Conservation (phyloP, 2,797 vertebrate genomes). For the Anisognathus igniventris region DNA sequence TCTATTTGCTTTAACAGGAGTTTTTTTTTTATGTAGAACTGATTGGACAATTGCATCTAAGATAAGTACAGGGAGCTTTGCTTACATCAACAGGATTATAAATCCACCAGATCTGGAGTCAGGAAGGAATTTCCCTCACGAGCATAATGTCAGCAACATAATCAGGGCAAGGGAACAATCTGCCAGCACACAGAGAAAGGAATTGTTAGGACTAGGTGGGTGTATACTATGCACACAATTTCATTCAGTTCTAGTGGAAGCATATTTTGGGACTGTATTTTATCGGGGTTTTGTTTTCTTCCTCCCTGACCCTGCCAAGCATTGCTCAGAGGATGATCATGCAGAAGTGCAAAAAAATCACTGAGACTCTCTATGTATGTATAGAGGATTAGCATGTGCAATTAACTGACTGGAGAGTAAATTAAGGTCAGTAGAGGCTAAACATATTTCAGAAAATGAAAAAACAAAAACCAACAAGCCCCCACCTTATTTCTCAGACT, state of each 20-base stretch:
- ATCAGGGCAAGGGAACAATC: neutral
- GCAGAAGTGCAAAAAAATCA: neutral
- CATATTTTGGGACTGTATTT: neutral
- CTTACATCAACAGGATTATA: constrained; percentile 32
- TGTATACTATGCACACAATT: neutral
- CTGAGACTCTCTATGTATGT: neutral
- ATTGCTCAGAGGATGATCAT: neutral
- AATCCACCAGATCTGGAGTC: constrained; percentile 11
- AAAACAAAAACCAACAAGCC: neutral
- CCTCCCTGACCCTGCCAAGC: neutral
- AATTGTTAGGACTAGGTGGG: neutral
- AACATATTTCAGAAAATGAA: neutral
- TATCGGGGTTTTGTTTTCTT: neutral
- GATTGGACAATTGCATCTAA: neutral
- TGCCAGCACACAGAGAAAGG: neutral
- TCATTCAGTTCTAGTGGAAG: neutral
- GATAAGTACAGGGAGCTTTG: constrained; percentile 1
- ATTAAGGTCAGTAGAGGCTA: neutral
- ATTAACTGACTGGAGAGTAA: constrained; percentile 2
- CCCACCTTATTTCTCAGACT: neutral
- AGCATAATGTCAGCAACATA: constrained; percentile 32
- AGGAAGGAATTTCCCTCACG: neutral
- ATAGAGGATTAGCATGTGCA: neutral
- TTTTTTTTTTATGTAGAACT: neutral
- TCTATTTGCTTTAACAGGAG: neutral